Evolutionary conservation across 1,140 invertebrate species (phyloP).

Genomic region (Mylabris phalerata): DNA sequence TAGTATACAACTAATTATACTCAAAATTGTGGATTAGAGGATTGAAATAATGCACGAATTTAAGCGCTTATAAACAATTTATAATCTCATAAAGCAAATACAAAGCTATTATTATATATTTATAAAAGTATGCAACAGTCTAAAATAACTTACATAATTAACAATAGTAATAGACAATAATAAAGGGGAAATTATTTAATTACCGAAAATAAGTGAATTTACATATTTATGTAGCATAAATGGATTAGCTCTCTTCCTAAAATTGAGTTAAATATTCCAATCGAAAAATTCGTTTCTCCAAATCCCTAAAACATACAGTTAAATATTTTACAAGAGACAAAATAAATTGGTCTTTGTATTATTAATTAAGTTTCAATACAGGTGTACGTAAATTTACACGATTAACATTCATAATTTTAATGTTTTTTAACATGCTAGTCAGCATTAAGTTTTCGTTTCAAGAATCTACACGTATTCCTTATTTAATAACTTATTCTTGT

Average conservation of each 20-base stretch:
- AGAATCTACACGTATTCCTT: no score
- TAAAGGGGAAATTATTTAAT: neutral
- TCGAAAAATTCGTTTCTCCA: no score
- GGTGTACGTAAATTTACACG: neutral
- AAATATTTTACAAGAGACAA: no score
- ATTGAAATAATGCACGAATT: neutral
- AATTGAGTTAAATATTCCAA: neutral
- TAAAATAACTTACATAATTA: conserved; percentile 18
- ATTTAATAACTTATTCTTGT: no score
- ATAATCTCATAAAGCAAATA: conserved; percentile 33
- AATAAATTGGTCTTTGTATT: neutral
- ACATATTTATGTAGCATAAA: neutral
- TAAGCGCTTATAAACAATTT: conserved; percentile 23
- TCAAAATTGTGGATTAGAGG: no score
- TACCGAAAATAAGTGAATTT: neutral
- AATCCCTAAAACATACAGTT: no score
- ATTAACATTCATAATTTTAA: neutral
- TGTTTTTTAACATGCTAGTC: no score
- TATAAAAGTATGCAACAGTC: conserved; percentile 35
- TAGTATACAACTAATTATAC: no score
- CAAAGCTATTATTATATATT: conserved; percentile 23
- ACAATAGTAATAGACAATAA: neutral
- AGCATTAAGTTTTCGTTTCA: no score
- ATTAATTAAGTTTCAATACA: neutral
- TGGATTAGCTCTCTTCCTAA: neutral